A percentile compares a stretch with the other conserved stretches of the same genome.
Conservation (phyloP, 2,113 vertebrate species). For the Mustelus asterias region DNA sequence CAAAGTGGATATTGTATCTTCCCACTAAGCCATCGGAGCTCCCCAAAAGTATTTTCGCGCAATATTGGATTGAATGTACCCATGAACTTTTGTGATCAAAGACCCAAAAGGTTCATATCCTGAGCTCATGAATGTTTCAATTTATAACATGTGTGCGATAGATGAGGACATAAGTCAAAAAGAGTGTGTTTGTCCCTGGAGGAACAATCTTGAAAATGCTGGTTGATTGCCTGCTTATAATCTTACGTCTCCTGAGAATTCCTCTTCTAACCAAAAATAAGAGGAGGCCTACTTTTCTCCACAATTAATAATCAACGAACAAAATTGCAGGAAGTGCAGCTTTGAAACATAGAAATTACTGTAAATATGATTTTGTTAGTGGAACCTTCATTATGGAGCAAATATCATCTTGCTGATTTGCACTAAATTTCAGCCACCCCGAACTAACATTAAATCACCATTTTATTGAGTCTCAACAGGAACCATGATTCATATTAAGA, state of each 20-base stretch:
- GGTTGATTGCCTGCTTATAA: neutral
- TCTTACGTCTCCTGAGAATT: neutral
- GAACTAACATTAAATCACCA: neutral
- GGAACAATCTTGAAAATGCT: neutral
- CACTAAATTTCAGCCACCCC: neutral
- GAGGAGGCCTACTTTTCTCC: neutral
- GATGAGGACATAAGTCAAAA: neutral
- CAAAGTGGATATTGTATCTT: neutral
- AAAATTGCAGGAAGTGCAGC: slow-evolving; percentile 1
- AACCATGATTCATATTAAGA: neutral
- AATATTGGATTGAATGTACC: neutral
- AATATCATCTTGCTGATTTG: neutral
- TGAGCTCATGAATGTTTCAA: slow-evolving; percentile 13
- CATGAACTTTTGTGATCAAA: neutral
- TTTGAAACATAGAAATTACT: neutral
- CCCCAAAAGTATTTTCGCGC: neutral
- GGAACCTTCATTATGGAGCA: neutral
- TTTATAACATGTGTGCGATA: neutral
- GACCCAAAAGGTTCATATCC: neutral
- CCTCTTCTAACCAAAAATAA: neutral
- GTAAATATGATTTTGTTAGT: neutral
- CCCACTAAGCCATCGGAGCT: neutral
- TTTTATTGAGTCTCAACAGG: neutral
- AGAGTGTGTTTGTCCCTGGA: neutral
- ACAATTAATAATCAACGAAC: neutral